phyloP scores from a whole-genome alignment of 2,888 invertebrate genomes.

The Pandemis corylana region DNA sequence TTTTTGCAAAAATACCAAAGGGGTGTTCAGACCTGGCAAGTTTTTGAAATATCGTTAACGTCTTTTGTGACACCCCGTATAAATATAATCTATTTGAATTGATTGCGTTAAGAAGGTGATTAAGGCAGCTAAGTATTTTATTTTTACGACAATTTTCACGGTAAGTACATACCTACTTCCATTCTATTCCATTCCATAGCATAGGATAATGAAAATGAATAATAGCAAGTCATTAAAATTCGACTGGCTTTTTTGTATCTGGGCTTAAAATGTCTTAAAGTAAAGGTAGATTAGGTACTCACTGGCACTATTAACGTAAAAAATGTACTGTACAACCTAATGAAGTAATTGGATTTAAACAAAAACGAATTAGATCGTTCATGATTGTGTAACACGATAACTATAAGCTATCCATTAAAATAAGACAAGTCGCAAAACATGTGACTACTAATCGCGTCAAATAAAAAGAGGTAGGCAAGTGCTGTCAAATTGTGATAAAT shows the following conservation, averaged over 20 bases:
- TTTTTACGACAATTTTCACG: not conserved
- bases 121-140: not conserved
- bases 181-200: too few species aligned
- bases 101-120: not conserved
- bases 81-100: too few species aligned
- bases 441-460: not conserved
- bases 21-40: too few species aligned
- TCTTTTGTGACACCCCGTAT: too few species aligned
- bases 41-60: too few species aligned
- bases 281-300: not conserved
- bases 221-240: constrained; percentile 2
- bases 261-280: constrained; percentile 1
- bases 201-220: constrained; percentile 18
- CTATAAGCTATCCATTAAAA: constrained; percentile 23
- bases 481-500: constrained; percentile 13
- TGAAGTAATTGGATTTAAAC: constrained; percentile 15
- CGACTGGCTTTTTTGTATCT: constrained; percentile 21
- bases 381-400: constrained; percentile 23
- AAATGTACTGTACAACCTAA: constrained; percentile 22
- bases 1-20: too few species aligned
- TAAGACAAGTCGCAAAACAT: constrained; percentile 17
- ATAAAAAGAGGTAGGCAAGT: not conserved
- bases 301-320: constrained; percentile 21
- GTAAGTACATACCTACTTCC: not conserved
- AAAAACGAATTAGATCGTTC: constrained; percentile 23